phyloP scores from a whole-genome alignment of 2,113 vertebrate genomes.

The Microtus montanus region DNA sequence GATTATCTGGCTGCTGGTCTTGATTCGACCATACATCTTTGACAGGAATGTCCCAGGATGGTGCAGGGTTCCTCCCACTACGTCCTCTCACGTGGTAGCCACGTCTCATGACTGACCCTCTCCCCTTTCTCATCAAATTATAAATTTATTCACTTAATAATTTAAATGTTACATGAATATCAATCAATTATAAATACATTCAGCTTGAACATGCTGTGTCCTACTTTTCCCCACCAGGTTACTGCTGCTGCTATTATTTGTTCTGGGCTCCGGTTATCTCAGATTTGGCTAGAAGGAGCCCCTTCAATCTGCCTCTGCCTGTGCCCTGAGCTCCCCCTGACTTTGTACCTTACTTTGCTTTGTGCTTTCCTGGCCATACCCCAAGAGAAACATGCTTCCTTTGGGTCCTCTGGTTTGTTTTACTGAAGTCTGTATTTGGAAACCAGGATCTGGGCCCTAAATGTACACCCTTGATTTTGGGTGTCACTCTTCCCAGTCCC shows the following conservation, averaged over 20 bases:
- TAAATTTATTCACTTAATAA: not conserved
- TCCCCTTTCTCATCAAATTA: not conserved
- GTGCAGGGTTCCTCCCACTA: not conserved
- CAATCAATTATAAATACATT: not conserved
- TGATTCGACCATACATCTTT: not conserved
- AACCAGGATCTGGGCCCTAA: not conserved
- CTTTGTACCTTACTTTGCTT: not conserved
- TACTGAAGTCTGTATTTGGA: not conserved
- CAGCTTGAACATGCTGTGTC: not conserved
- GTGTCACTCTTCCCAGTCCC: not conserved
- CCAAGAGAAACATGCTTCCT: not conserved
- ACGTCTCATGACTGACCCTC: not conserved
- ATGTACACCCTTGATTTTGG: not conserved
- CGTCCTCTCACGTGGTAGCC: not conserved
- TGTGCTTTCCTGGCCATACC: not conserved
- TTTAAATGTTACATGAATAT: not conserved
- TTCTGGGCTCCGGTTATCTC: not conserved
- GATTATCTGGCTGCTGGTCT: not conserved
- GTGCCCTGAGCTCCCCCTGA: not conserved
- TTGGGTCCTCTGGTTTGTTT: not conserved
- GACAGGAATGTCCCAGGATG: not conserved
- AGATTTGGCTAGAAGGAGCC: not conserved
- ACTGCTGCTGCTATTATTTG: not conserved
- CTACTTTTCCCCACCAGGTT: not conserved
- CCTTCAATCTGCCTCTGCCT: not conserved